Conservation (phyloP, 2,797 vertebrate species). For the Melanotaenia parkinsoni region DNA sequence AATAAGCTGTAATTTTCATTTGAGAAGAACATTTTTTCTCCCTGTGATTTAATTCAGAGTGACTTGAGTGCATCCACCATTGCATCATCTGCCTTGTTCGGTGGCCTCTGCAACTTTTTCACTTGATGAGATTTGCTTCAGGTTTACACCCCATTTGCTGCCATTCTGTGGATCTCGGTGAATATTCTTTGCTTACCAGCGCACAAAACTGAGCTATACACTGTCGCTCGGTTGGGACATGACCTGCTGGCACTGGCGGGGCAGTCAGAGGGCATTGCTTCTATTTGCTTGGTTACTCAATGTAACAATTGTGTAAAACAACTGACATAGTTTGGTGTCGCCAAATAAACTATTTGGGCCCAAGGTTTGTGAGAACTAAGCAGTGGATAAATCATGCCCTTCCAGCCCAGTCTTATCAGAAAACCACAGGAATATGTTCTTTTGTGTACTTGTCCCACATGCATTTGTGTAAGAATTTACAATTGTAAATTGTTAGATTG, state of each 20-base stretch:
- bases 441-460: background rate
- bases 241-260: slow-evolving; percentile 19
- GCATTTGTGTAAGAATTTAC: background rate
- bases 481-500: no score
- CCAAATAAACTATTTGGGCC: background rate
- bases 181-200: slow-evolving; percentile 25
- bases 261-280: slow-evolving; percentile 7
- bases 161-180: slow-evolving; percentile 11
- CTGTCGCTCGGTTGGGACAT: slow-evolving; percentile 4
- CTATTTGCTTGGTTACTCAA: background rate
- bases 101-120: slow-evolving; percentile 22
- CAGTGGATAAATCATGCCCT: background rate
- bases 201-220: slow-evolving; percentile 16
- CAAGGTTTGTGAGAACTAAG: slow-evolving; percentile 1
- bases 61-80: slow-evolving; percentile 27
- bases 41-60: slow-evolving; percentile 36
- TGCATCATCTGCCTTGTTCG: slow-evolving; percentile 34
- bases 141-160: slow-evolving; percentile 36
- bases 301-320: slow-evolving; percentile 11
- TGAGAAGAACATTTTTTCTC: slow-evolving; percentile 6
- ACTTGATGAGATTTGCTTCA: slow-evolving; percentile 29
- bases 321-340: background rate
- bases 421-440: background rate
- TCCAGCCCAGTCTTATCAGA: background rate
- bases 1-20: background rate